Percentiles rank a stretch among this genome's conserved stretches.
Conservation (phyloP, 2,888 invertebrate genomes). For the Sphaeridia pumilis region DNA sequence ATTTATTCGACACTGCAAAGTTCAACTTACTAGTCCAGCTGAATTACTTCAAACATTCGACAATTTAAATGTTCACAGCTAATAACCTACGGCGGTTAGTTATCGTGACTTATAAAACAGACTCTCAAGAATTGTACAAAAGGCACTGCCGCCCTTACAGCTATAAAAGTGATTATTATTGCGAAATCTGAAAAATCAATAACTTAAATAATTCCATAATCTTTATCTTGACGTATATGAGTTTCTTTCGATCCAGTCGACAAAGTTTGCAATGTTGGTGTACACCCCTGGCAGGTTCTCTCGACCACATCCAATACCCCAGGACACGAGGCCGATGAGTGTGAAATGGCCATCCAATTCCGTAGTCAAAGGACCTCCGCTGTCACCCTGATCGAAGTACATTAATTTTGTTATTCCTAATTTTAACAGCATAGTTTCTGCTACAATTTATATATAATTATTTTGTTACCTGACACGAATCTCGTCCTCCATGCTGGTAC, state of each 20-base stretch:
- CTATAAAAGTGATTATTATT: too few species aligned
- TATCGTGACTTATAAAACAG: too few species aligned
- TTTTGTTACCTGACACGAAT: slow-evolving; percentile 48
- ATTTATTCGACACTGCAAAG: too few species aligned
- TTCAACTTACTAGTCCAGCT: too few species aligned
- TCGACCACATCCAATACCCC: slow-evolving; percentile 60
- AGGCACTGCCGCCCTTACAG: too few species aligned
- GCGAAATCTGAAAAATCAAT: too few species aligned
- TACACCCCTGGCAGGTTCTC: slow-evolving; percentile 84
- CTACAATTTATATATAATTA: neutral
- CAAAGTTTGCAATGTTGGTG: slow-evolving; percentile 83
- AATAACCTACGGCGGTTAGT: too few species aligned
- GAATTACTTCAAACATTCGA: too few species aligned
- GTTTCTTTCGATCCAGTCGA: slow-evolving; percentile 65
- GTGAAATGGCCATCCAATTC: slow-evolving; percentile 74
- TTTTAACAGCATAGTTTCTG: neutral
- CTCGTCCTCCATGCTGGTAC: slow-evolving; percentile 66
- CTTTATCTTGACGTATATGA: neutral
- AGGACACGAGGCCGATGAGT: slow-evolving; percentile 75
- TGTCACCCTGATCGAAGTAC: slow-evolving; percentile 45
- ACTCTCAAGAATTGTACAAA: too few species aligned
- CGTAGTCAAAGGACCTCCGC: slow-evolving; percentile 79
- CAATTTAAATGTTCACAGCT: too few species aligned
- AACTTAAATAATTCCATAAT: too few species aligned
- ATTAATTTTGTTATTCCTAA: neutral